Evolutionary conservation across 1,140 invertebrate species (phyloP).

Genomic region (Ruditapes philippinarum): DNA sequence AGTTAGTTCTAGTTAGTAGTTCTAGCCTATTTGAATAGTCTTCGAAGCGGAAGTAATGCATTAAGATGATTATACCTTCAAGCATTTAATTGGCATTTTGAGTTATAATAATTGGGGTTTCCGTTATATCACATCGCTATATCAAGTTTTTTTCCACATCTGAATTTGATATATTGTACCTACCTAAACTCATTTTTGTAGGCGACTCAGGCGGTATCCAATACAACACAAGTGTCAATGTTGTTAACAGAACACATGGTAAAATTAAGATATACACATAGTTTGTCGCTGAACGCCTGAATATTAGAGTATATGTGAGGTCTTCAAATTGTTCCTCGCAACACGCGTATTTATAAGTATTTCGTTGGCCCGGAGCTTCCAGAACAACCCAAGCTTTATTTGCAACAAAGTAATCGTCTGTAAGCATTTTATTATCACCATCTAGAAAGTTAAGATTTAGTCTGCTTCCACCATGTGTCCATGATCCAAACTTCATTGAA

Average conservation of each 20-base stretch:
- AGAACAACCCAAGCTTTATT: conserved; percentile 86
- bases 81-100: too few species aligned
- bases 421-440: conserved; percentile 52
- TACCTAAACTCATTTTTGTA: conserved; percentile 86
- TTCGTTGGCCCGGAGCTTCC: conserved; percentile 75
- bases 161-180: too few species aligned
- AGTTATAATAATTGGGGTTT: too few species aligned
- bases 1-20: too few species aligned
- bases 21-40: too few species aligned
- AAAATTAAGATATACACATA: conserved; percentile 86
- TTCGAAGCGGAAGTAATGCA: too few species aligned
- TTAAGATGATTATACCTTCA: too few species aligned
- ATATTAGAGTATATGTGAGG: conserved; percentile 83
- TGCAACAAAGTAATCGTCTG: conserved; percentile 80
- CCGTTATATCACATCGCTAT: too few species aligned
- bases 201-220: conserved; percentile 87
- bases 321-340: conserved; percentile 84
- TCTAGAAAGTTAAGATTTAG: conserved; percentile 78
- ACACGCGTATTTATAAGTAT: conserved; percentile 83
- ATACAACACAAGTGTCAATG: conserved; percentile 86
- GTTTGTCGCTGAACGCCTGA: conserved; percentile 84
- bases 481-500: conserved; percentile 86
- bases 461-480: conserved; percentile 85
- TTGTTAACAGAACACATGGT: conserved; percentile 86
- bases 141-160: too few species aligned